Evolutionary conservation across 2,888 invertebrate species (phyloP).

Genomic region (Mystacides longicornis): DNA sequence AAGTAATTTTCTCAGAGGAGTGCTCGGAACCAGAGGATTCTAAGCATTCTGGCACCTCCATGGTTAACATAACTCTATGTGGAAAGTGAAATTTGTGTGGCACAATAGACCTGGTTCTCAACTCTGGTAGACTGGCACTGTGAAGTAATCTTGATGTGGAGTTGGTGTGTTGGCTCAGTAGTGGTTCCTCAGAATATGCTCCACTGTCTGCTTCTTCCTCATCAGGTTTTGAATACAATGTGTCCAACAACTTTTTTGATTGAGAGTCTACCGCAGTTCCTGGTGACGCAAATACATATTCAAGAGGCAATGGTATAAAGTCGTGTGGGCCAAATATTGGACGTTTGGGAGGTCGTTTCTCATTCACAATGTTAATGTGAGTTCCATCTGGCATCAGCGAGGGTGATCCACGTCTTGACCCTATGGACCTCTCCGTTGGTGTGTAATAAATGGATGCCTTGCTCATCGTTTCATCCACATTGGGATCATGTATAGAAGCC

Average conservation of each 20-base stretch:
- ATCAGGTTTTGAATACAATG: constrained; percentile 27
- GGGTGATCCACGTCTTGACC: constrained; percentile 43
- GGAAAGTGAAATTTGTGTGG: constrained; percentile 10
- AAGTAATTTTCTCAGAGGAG: constrained; percentile 32
- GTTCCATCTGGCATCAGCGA: constrained; percentile 49
- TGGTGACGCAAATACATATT: constrained; percentile 28
- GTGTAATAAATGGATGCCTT: constrained; percentile 74
- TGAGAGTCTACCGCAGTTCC: constrained; percentile 27
- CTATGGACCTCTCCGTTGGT: constrained; percentile 62
- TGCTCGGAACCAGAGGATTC: constrained; percentile 29
- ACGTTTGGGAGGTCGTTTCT: constrained; percentile 36
- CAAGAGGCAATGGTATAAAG: constrained; percentile 30
- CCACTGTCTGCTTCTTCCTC: constrained; percentile 29
- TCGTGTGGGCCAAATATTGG: constrained; percentile 38
- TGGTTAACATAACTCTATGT: constrained; percentile 41
- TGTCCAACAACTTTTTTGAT: constrained; percentile 27
- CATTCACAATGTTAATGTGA: constrained; percentile 61
- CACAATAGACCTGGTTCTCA: constrained; percentile 30
- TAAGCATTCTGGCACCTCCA: constrained; percentile 33
- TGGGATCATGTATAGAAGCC: constrained; percentile 44
- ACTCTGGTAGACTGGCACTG: constrained; percentile 45
- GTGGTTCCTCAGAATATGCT: constrained; percentile 43
- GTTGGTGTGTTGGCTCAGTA: constrained; percentile 32
- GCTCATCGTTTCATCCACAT: constrained; percentile 56
- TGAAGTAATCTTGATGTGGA: constrained; percentile 31